Conservation (phyloP, 1,140 invertebrate genomes). For the Patella vulgata region DNA sequence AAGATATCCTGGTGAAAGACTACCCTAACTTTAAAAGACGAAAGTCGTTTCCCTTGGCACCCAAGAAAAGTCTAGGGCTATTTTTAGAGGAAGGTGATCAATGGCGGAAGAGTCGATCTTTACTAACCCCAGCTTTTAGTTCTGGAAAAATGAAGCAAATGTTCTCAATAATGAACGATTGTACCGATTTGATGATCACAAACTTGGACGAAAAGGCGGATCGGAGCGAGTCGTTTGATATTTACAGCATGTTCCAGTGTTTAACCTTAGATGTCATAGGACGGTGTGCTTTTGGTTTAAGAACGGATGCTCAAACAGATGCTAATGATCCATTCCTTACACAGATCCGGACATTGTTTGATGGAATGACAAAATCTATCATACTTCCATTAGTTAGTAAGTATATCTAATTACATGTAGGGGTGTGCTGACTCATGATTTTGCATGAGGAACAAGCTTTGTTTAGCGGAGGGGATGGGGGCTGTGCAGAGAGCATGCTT, state of each 20-base stretch:
- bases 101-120: conserved; percentile 51
- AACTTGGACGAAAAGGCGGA: conserved; percentile 34
- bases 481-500: too few species aligned
- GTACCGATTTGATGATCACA: conserved; percentile 44
- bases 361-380: conserved; percentile 45
- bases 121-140: conserved; percentile 54
- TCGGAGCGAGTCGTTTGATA: conserved; percentile 27
- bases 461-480: too few species aligned
- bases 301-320: conserved; percentile 67
- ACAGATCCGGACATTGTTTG: conserved; percentile 49
- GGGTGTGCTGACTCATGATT: too few species aligned
- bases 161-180: conserved; percentile 45
- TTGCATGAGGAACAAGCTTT: too few species aligned
- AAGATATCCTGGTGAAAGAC: conserved; percentile 53
- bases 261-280: conserved; percentile 70
- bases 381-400: conserved; percentile 59
- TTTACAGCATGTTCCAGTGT: conserved; percentile 61
- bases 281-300: conserved; percentile 68
- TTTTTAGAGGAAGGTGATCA: conserved; percentile 56
- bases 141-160: conserved; percentile 54
- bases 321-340: conserved; percentile 57
- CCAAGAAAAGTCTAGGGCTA: conserved; percentile 52
- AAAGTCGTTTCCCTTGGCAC: conserved; percentile 58
- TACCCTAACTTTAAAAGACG: conserved; percentile 50
- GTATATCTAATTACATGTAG: conserved; percentile 21